phyloP scores from a whole-genome alignment of 1,140 invertebrate species.

The Drosophila aff. region DNA sequence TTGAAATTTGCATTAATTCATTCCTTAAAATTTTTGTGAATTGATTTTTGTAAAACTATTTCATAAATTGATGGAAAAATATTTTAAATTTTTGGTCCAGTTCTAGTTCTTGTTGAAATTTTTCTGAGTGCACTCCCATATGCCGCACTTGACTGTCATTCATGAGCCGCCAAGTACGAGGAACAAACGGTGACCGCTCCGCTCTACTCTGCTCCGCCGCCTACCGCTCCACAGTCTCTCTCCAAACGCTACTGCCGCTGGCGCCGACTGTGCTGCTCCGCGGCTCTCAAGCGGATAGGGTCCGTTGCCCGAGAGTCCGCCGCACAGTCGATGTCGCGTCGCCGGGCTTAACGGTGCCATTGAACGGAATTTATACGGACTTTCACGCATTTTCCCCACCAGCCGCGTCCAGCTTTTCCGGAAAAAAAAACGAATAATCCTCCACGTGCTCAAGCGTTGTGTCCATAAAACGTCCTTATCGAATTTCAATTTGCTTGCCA shows the following conservation, averaged over 20 bases:
- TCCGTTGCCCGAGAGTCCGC: conserved; percentile 39
- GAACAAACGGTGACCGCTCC: conserved; percentile 29
- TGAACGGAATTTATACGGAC: conserved; percentile 37
- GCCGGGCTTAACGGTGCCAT: conserved; percentile 65
- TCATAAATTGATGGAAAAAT: not conserved
- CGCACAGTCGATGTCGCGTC: conserved; percentile 69
- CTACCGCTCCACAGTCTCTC: conserved; percentile 3
- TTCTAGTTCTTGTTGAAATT: not conserved
- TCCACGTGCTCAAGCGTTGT: conserved; percentile 44
- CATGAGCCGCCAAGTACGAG: conserved; percentile 27
- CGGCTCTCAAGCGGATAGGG: conserved; percentile 16
- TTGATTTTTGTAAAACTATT: not conserved
- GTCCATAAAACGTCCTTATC: conserved; percentile 41
- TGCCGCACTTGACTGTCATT: conserved; percentile 56
- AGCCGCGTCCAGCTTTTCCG: conserved; percentile 24
- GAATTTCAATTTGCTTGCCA: conserved; percentile 40
- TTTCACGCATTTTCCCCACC: conserved; percentile 34
- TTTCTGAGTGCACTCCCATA: conserved; percentile 10
- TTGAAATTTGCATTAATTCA: too few relatives aligned
- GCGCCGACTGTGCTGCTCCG: conserved; percentile 23
- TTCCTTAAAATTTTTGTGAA: too few relatives aligned
- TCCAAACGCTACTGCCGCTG: not conserved
- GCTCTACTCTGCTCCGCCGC: conserved; percentile 3
- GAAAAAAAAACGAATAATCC: conserved; percentile 12
- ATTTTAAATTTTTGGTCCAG: not conserved